Conservation (phyloP, 2,113 vertebrate species). For the Microcebus tavaratra region DNA sequence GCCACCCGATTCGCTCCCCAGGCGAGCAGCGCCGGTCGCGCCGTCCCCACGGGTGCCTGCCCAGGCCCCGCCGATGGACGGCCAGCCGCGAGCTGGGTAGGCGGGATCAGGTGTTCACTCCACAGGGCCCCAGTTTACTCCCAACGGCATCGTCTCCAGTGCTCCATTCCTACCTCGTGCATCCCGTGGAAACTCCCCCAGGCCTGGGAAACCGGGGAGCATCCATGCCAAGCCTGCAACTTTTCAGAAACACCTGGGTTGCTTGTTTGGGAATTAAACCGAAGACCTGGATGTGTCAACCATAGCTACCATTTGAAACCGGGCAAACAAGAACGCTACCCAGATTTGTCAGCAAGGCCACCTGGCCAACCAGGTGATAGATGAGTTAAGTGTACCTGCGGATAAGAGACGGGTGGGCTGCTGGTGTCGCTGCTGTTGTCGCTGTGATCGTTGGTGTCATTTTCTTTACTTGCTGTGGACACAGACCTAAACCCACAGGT, state of each 20-base stretch:
- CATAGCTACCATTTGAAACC: not conserved
- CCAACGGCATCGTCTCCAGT: not conserved
- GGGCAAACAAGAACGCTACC: not conserved
- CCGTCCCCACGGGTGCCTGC: too few relatives aligned
- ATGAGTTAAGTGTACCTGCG: not conserved
- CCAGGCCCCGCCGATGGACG: too few relatives aligned
- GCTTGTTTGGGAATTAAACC: not conserved
- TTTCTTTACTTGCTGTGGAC: not conserved
- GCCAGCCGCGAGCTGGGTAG: too few relatives aligned
- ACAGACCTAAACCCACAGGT: not conserved
- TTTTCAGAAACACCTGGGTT: not conserved
- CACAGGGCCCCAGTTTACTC: too few relatives aligned
- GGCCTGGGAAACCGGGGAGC: not conserved
- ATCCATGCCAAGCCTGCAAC: not conserved
- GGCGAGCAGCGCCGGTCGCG: too few relatives aligned
- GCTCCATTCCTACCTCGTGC: too few relatives aligned
- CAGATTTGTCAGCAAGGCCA: not conserved
- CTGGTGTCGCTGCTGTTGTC: accelerated
- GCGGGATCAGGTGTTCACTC: too few relatives aligned
- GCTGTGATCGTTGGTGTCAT: not conserved
- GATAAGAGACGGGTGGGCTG: not conserved
- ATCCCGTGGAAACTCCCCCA: not conserved
- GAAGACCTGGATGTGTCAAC: not conserved
- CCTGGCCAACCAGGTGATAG: not conserved
- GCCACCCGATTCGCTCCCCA: too few relatives aligned